Percentiles rank a stretch among this genome's conserved stretches.
Evolutionary conservation across 2,797 vertebrate genomes (phyloP).

Genomic region (Clamator glandarius): DNA sequence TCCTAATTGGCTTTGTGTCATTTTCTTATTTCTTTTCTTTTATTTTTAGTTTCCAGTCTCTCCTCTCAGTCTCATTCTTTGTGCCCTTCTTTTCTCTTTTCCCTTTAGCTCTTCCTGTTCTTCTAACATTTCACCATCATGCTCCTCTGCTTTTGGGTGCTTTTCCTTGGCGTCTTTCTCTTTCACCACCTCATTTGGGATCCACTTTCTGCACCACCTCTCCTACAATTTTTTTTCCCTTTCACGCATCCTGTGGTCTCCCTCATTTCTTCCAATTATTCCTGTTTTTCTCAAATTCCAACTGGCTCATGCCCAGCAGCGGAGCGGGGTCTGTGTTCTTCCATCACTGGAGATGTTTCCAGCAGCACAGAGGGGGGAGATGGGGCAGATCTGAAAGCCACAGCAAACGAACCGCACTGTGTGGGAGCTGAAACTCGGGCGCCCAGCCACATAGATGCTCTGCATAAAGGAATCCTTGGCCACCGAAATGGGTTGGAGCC

Average conservation of each 20-base stretch:
- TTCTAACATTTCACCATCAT: not conserved
- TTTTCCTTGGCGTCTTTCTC: not conserved
- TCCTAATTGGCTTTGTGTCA: constrained; percentile 2
- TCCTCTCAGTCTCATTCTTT: not conserved
- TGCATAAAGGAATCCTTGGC: constrained; percentile 9
- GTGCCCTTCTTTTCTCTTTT: not conserved
- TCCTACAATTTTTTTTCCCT: not conserved
- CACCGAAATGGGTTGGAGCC: not conserved
- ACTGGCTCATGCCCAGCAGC: accelerated
- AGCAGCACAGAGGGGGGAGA: not conserved
- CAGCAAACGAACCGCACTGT: not conserved
- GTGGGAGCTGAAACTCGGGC: constrained; percentile 4
- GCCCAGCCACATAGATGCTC: not conserved
- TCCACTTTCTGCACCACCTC: not conserved
- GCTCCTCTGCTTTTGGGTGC: not conserved
- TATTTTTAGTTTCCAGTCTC: not conserved
- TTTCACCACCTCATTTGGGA: not conserved
- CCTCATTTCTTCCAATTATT: not conserved
- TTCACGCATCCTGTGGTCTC: not conserved
- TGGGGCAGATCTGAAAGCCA: not conserved
- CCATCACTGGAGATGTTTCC: not conserved
- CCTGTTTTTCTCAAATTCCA: not conserved
- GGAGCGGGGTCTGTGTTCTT: not conserved
- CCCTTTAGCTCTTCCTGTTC: not conserved
- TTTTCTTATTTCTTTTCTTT: not conserved